Evolutionary conservation across 2,797 vertebrate genomes (phyloP).

Genomic region (Amblyraja radiata): DNA sequence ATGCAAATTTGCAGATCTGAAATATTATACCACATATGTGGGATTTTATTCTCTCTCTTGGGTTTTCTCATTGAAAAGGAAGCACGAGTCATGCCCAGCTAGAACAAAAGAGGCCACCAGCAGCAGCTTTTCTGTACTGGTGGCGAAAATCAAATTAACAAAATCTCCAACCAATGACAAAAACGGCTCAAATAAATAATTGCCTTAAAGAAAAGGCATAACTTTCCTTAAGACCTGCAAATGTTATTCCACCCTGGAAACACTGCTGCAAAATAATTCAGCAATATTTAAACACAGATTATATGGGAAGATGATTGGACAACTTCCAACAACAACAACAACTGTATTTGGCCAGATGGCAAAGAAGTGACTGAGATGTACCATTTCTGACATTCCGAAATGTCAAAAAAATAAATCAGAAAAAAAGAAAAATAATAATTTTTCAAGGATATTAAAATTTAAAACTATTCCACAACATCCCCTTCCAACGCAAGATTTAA

Average conservation of each 20-base stretch:
- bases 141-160: background rate
- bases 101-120: background rate
- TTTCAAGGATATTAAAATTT: background rate
- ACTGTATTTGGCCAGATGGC: background rate
- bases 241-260: background rate
- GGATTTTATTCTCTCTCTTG: background rate
- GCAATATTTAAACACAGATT: background rate
- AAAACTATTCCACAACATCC: background rate
- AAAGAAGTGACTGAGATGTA: background rate
- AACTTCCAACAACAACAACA: background rate
- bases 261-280: background rate
- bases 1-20: background rate
- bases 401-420: background rate
- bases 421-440: background rate
- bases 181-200: background rate
- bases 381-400: background rate
- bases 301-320: background rate
- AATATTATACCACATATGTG: background rate
- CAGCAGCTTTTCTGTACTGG: background rate
- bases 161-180: background rate
- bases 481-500: background rate
- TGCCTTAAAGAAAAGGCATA: background rate
- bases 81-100: background rate
- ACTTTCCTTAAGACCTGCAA: background rate
- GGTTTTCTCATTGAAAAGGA: background rate